Evolutionary conservation across 2,113 vertebrate species (phyloP).

Genomic region (Protobothrops flavoviridis): DNA sequence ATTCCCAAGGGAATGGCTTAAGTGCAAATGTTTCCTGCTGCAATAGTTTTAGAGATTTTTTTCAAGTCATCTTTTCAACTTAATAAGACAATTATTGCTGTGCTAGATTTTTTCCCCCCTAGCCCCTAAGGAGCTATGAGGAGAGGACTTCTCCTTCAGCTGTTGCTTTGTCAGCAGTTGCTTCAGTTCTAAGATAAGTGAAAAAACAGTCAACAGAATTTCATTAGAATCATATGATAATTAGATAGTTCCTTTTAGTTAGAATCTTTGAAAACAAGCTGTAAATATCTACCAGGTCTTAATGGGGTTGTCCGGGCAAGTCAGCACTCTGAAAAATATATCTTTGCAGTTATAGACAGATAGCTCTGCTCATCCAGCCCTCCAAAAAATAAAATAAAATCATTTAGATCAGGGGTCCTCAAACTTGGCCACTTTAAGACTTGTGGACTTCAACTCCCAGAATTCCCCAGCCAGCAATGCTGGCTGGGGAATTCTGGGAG

Average conservation of each 20-base stretch:
- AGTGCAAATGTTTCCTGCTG: not conserved
- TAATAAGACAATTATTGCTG: constrained; percentile 32
- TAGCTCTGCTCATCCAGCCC: not conserved
- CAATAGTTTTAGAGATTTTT: not conserved
- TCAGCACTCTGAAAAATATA: not conserved
- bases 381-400: not conserved
- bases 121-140: constrained; percentile 44
- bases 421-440: no score
- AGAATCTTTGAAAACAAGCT: not conserved
- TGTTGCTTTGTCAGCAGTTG: not conserved
- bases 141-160: not conserved
- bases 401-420: not conserved
- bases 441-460: no score
- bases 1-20: not conserved
- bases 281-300: constrained; percentile 12
- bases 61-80: not conserved
- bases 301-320: not conserved
- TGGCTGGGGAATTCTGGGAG: no score
- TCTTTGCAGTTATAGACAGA: not conserved
- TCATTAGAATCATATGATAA: constrained; percentile 17
- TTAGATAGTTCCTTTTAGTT: constrained; percentile 21
- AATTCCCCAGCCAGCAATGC: no score
- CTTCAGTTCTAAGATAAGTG: constrained; percentile 29
- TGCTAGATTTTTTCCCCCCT: constrained; percentile 19
- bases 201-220: constrained; percentile 10